Base-by-base conservation (phyloP, 2,113 vertebrate genomes). In the Oncorhynchus kisutch region DNA sequence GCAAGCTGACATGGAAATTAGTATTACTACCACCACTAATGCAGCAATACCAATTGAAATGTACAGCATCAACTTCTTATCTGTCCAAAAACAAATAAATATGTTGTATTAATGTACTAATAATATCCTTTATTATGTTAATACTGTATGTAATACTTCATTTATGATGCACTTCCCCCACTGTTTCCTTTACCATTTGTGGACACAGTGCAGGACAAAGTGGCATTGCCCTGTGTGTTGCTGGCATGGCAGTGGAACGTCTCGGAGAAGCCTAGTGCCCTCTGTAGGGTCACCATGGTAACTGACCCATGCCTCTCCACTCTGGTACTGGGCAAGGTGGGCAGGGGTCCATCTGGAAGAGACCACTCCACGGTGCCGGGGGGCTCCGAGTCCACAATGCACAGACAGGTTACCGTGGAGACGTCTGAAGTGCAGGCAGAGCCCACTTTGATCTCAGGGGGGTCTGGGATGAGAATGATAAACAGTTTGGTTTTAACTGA, bases 311-410 rank as follows among this genome's bases (percentile, higher is more conserved):
- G 73, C 48, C 24, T 71, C 31, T 91, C 83, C 25, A 48, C 29
- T 1, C n/a, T 73, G 34, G 57, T 70, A 34, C 67, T 83, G 6
- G 39, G 51, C 5, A 88, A 34, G 59, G 78, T 82, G 5, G 29
- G 64, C 5, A 90, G 54, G 59, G 82, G 34, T 74, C 4, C 65
- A 64, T 84, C 74, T 31, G 74, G 27, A 49, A 86, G 48, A 24
- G 82, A 48, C 85, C 92, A 91, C 6, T 67, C 39, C 45, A 93
- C 74, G 5, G 13, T 51, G 45, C 90, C 82, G 57, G 85, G 51
- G 29, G 92, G 92, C 13, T 72, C 73, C 29, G 92, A 92, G n/a
- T 92, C 89, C 4, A 74, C 87, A 2, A 84, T 81, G 74, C 92
- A 94, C 29, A 83, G 25, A 67, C 93, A 94, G 11, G 76, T 88